Percentiles rank a stretch among this genome's conserved stretches.
phyloP scores from a whole-genome alignment of 1,140 invertebrate species.

The Mamestra configurata region DNA sequence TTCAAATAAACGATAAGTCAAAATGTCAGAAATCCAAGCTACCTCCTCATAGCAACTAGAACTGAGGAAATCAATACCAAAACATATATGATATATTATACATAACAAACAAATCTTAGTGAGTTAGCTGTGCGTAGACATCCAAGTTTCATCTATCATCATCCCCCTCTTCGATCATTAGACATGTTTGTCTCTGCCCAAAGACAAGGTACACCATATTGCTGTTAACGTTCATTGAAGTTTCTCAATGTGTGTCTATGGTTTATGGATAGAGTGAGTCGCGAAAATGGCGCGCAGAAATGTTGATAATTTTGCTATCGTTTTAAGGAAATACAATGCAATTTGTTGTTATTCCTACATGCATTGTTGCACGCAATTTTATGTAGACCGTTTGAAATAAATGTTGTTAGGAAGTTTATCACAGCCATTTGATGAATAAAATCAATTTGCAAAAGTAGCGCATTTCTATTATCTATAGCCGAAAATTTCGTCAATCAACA shows the following conservation, averaged over 20 bases:
- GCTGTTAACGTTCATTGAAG: conserved; percentile 73
- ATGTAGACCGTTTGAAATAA: conserved; percentile 1
- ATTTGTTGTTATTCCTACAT: background rate
- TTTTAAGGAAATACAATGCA: too few species aligned
- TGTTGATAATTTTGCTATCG: background rate
- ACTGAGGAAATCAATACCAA: conserved; percentile 52
- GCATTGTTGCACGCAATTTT: conserved; percentile 7
- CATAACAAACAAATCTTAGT: conserved; percentile 60
- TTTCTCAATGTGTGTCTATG: conserved; percentile 24
- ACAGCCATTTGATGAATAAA: too few species aligned
- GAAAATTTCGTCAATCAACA: background rate
- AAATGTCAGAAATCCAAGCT: background rate
- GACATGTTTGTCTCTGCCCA: conserved; percentile 74
- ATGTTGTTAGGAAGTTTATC: background rate
- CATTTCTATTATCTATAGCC: too few species aligned
- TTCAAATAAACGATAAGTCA: background rate
- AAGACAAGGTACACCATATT: conserved; percentile 82
- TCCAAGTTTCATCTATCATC: conserved; percentile 86
- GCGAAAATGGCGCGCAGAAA: background rate
- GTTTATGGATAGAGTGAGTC: background rate
- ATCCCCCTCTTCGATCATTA: conserved; percentile 82
- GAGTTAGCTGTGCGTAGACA: conserved; percentile 78
- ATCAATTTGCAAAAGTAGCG: too few species aligned
- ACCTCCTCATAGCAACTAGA: background rate
- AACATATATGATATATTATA: conserved; percentile 70